These are phyloP conservation scores for Aplochiton taeniatus DNA, from an alignment of 2,797 vertebrate species.

Conservation along the genomic window DNA sequence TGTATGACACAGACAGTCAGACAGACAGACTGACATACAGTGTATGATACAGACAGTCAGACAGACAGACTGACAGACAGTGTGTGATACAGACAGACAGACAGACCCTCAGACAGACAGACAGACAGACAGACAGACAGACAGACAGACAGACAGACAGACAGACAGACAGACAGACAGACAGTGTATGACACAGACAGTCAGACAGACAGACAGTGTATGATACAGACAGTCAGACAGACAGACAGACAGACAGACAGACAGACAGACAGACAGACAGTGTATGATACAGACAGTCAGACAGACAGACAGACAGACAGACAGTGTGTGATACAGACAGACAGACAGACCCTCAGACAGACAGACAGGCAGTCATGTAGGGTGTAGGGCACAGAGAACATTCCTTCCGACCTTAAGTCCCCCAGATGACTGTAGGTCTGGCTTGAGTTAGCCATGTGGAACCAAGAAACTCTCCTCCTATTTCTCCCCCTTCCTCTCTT, in stretches of 20 bases:
- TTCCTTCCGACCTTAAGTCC: conserved; percentile 25
- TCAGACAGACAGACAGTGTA: conserved; percentile 7
- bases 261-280: no score
- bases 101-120: background rate
- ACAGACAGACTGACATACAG: no score
- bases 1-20: no score
- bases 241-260: no score
- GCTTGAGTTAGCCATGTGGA: conserved; percentile 58
- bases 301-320: conserved; percentile 9
- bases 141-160: no score
- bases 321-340: background rate
- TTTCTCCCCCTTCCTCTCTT: conserved; percentile 14
- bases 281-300: background rate
- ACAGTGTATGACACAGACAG: background rate
- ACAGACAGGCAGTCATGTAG: no score
- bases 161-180: no score
- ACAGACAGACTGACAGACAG: no score
- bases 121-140: no score
- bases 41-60: background rate
- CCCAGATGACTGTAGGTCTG: conserved; percentile 58
- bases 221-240: conserved; percentile 2
- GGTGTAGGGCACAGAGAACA: background rate
- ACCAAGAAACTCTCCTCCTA: conserved; percentile 18
- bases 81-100: no score
- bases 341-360: no score